Evolutionary conservation across 2,797 vertebrate species (phyloP), one percentile per base, ranked within the genome.

Genomic region (Xerus rutilus): DNA sequence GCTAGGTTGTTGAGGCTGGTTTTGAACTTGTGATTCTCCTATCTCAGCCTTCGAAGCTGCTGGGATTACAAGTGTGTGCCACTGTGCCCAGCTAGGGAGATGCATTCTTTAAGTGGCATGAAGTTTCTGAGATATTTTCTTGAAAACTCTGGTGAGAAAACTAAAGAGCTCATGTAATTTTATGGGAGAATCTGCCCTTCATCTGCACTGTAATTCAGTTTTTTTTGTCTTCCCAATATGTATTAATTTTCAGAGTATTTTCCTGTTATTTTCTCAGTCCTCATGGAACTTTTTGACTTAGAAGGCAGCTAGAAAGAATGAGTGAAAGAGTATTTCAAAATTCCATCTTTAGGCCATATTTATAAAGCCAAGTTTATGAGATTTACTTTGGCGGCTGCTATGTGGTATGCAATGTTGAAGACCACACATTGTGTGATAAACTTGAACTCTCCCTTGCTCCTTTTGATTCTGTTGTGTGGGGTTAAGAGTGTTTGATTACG

Each of bases 261-360:
- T 88, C 70, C 77, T 73, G 35, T 70, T 70, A 54, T 89, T 91
- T 92, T 89, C 28, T 92, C 52, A 65, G 17, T 93, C 86, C n/a
- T 89, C 10, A 39, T 70, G 43, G 57, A 57, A 81, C 4, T 64
- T 89, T 89, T 95, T n/a, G 67, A 67, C 43, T 89, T 30, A 43
- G 35, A 83, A 65, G 52, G 30, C 45, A 74, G 20, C 59, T 88
- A 20, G 43, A 69, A 32, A 78, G 49, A 78, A 43, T 69, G 30
- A 81, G 52, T 73, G 73, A 96, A 39, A 81, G 28, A 67, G 12
- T 20, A 82, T 87, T 65, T 95, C 18, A 67, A 25, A 88, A 91
- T 92, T 45, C 82, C 32, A 59, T 84, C 30, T 23, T 2, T 28
- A 88, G 57, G 20, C 23, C 45, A 5, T 32, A 25, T 72, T 65